phyloP scores from a whole-genome alignment of 2,797 vertebrate species.

The Botia kubotai region DNA sequence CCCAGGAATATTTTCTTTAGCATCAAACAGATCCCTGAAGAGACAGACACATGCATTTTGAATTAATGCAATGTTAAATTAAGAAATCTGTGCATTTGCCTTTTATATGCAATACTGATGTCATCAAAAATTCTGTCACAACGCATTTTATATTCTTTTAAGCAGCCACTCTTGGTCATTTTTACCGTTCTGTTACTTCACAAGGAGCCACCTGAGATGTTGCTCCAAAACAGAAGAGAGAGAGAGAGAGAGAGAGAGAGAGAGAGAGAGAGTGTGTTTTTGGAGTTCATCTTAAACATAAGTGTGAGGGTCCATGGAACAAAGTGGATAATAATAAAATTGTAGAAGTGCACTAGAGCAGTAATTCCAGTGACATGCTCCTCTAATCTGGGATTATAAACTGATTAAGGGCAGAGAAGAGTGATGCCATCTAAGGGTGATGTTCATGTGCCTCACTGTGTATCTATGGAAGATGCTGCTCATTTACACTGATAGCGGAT shows the following conservation, averaged over 20 bases:
- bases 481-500: conserved; percentile 20
- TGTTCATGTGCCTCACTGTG: conserved; percentile 63
- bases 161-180: too few relatives aligned
- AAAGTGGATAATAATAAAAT: conserved; percentile 63
- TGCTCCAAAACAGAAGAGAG: neutral
- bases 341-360: conserved; percentile 51
- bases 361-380: conserved; percentile 59
- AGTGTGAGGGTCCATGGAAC: neutral
- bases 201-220: neutral
- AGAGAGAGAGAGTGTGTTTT: conserved; percentile 20
- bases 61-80: neutral
- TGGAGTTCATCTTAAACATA: neutral
- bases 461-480: conserved; percentile 22
- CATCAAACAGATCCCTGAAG: neutral
- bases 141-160: conserved; percentile 59
- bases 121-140: conserved; percentile 83
- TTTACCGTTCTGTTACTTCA: too few relatives aligned
- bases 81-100: neutral
- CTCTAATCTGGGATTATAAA: conserved; percentile 78
- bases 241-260: neutral
- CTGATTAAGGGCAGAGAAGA: conserved; percentile 73
- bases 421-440: conserved; percentile 73
- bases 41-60: too few relatives aligned
- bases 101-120: neutral
- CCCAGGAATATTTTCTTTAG: conserved; percentile 56